Evolutionary conservation across 2,797 vertebrate species (phyloP), one percentile per base, ranked within the genome.

Genomic region (Coregonus suidteri): DNA sequence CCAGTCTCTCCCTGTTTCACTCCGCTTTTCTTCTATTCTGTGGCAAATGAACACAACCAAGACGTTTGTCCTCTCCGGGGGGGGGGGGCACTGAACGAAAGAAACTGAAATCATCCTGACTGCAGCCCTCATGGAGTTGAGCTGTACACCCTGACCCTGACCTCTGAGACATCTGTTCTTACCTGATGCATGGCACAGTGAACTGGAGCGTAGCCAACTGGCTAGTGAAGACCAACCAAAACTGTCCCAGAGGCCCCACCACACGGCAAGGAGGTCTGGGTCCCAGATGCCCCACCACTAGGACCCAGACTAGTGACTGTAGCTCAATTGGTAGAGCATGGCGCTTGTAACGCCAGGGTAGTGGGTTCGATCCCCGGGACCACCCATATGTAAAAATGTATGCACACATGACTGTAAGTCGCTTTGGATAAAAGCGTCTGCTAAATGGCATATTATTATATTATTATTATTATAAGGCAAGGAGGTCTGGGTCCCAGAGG

Each of bases 401-500:
- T 25, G 25, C 25, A 25, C 25, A 25, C 25, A 25, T 25, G 25
- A 25, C 25, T 25, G 25, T 25, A 25, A 25, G 25, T 25, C 25
- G 25, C 25, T 25, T 25, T 25, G 25, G 25, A 25, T 25, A 25
- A 25, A 25, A 25, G 25, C 25, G 25, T 25, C 25, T 25, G 25
- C 25, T 25, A 25, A 25, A 25, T 25, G 25, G 25, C 25, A 25
- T 25, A 25, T 25, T 25, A 25, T 25, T 25, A 25, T 25, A 25
- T 25, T 25, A 25, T 25, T 25, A 25, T 25, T 25, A 25, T 25
- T 25, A 25, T 25, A 1, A 25, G 25, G 70, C 35, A 30, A 37
- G 20, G 37, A 35, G 37, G 56, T 62, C 30, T 81, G 66, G 37
- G 75, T 80, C 13, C 69, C 16, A 0, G 84, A 52, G 51, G 25